A percentile compares a stretch with the other conserved stretches of the same genome.
phyloP scores from a whole-genome alignment of 1,140 invertebrate species.

The Leptinotarsa texana region DNA sequence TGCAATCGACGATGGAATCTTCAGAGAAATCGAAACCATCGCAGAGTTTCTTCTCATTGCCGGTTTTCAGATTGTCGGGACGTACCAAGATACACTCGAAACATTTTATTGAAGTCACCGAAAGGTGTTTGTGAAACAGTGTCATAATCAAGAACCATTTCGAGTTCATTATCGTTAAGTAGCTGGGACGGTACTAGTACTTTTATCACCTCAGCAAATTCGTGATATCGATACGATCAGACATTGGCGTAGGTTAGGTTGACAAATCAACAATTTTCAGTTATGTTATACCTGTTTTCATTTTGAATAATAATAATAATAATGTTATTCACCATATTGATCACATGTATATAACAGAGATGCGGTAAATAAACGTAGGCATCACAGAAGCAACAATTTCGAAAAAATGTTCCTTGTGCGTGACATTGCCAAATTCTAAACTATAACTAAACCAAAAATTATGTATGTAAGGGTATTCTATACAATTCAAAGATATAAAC shows the following conservation, averaged over 20 bases:
- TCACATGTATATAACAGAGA: no score
- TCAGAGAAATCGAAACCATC: conserved; percentile 10
- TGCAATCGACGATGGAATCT: conserved; percentile 3
- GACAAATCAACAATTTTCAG: no score
- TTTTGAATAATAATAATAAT: no score
- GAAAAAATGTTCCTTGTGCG: no score
- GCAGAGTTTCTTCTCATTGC: conserved; percentile 10
- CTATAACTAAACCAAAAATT: no score
- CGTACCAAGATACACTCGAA: conserved; percentile 13
- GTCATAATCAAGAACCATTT: background rate
- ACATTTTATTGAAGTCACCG: conserved; percentile 16
- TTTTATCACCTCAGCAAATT: background rate
- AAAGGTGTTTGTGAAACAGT: background rate
- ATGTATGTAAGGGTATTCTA: no score
- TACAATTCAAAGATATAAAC: no score
- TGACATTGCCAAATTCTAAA: no score
- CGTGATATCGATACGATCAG: background rate
- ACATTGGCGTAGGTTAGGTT: background rate
- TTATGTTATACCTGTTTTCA: no score
- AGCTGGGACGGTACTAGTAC: background rate
- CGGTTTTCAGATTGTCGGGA: background rate
- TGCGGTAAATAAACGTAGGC: no score
- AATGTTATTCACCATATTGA: no score
- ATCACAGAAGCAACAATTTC: no score
- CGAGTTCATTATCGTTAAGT: background rate